Base-by-base conservation (phyloP, 2,113 vertebrate genomes). In the Onychorhynchus coronatus region DNA sequence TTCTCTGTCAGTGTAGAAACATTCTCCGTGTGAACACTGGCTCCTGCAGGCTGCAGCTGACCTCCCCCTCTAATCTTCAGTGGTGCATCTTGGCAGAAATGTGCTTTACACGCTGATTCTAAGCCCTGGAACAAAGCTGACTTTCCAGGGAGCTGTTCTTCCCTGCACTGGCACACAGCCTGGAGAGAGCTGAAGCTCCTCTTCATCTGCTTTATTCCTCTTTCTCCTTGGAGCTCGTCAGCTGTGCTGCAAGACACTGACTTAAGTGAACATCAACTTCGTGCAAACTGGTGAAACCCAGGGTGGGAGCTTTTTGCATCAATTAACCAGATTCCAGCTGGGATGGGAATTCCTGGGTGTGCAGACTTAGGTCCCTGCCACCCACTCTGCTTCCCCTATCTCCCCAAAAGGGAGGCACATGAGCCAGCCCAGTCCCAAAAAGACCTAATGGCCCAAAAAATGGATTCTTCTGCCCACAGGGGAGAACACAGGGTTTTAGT, bases 101-200 rank as follows among this genome's bases (percentile, higher is more conserved):
- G 47, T 44, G 86, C 73, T 91, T 81, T 73, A 49, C 0, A 0
- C 1, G 1, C 56, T 5, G 14, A 53, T 55, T 47, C 81, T 86
- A 50, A 77, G 53, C 59, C 42, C 65, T 63, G 55, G 85, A 93
- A 88, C 55, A 70, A 84, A 84, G 79, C 80, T 81, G 72, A 11
- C 68, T 91, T 83, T 91, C 83, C 65, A 78, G 83, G 87, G 86
- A 94, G 76, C 83, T 77, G 79, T 83, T 93, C 75, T 66, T 85
- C 70, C 89, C 46, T 89, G 66, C 6, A 1, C 70, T 87, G 77
- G 77, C 70, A 65, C 3, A 8, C 33, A 62, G 85, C 91, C 82
- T 76, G 67, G 16, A 52, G 85, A 70, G 46, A 85, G 68, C 44
- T 63, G 62, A 24, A 89, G 77, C 58, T 89, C 44, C 18, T 93